Evolutionary conservation across 35 echinoderm and acorn worm species (phyloP).

Genomic region (Lytechinus variegatus): DNA sequence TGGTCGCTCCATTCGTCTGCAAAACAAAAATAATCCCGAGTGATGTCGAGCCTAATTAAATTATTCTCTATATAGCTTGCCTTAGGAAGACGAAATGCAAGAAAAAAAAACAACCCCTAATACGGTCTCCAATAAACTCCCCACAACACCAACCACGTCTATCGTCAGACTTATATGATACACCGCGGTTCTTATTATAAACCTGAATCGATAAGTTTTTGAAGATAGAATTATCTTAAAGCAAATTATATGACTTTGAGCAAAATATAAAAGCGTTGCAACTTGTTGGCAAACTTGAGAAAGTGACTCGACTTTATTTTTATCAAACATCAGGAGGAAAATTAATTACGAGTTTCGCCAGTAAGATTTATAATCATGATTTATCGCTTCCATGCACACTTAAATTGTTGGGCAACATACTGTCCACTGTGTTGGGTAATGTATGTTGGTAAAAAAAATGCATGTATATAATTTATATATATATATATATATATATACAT

Average conservation of each 20-base stretch:
- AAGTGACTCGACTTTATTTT: background rate
- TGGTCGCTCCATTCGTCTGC: background rate
- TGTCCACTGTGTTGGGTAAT: no score
- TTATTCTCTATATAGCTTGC: background rate
- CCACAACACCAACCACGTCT: background rate
- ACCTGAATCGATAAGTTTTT: background rate
- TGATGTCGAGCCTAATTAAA: slow-evolving; percentile 40
- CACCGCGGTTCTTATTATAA: background rate
- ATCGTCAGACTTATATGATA: background rate
- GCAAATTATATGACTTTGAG: background rate
- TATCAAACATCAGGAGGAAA: background rate
- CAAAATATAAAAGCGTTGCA: background rate
- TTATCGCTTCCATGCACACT: no score
- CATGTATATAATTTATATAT: no score
- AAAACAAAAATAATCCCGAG: slow-evolving; percentile 40
- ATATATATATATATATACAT: no score
- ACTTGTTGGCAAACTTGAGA: background rate
- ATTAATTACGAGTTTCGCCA: background rate
- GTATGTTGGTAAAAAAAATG: no score
- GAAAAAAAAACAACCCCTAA: background rate
- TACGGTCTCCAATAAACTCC: background rate
- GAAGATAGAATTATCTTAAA: background rate
- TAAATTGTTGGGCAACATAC: no score
- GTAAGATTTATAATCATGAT: no score
- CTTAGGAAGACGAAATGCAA: background rate